Conservation (phyloP, 1,140 invertebrate genomes). For the Hydropsyche tenuis region DNA sequence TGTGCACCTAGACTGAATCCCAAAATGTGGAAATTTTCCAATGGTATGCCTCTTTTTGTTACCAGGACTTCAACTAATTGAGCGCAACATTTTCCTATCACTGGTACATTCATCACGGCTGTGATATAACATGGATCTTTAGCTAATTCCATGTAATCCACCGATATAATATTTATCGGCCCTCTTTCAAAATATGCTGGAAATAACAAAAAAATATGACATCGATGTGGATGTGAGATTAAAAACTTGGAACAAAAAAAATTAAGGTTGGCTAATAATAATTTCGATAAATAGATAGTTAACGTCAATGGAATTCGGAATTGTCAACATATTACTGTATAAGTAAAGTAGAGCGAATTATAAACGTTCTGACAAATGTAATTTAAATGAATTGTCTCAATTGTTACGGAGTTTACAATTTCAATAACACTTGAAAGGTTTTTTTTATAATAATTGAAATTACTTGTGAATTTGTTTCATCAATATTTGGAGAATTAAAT, state of each 20-base stretch:
- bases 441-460: too few relatives aligned
- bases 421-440: too few relatives aligned
- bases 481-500: not conserved
- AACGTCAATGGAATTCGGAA: too few relatives aligned
- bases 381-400: too few relatives aligned
- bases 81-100: conserved; percentile 66
- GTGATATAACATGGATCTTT: conserved; percentile 65
- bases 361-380: not conserved
- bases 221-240: not conserved
- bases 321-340: too few relatives aligned
- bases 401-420: too few relatives aligned
- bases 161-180: conserved; percentile 67
- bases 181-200: conserved; percentile 63
- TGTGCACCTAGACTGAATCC: conserved; percentile 93
- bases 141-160: conserved; percentile 66
- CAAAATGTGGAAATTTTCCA: conserved; percentile 79
- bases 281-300: too few relatives aligned
- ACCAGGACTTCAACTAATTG: conserved; percentile 70
- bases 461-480: not conserved
- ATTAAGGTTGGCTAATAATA: too few relatives aligned
- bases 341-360: conserved; percentile 12
- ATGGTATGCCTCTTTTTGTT: conserved; percentile 60
- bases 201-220: conserved; percentile 29
- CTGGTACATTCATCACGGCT: conserved; percentile 63
- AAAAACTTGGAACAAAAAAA: too few relatives aligned